These are phyloP conservation scores for Drosophila melanica DNA, from an alignment of 1,140 invertebrate genomes.

Conservation along the genomic window DNA sequence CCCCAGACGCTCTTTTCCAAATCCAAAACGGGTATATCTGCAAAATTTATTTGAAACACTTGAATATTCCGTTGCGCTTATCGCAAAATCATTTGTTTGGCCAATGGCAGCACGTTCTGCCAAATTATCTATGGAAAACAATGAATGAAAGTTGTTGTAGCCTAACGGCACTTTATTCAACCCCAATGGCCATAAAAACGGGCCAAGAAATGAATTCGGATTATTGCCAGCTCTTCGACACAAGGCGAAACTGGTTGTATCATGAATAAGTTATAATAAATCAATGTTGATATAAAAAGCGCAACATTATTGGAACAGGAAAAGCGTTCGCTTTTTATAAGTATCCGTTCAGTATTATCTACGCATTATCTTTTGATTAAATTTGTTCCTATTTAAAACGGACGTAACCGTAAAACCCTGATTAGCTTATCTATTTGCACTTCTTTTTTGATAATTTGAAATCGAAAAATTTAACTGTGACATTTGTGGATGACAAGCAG, in stretches of 20 bases:
- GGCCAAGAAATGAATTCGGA: neutral
- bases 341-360: neutral
- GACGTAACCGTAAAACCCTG: neutral
- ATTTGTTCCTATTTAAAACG: neutral
- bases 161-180: slow-evolving; percentile 15
- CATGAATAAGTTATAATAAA: slow-evolving; percentile 38
- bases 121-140: slow-evolving; percentile 43
- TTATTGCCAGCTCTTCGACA: slow-evolving; percentile 1
- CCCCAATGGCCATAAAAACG: slow-evolving; percentile 22
- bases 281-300: slow-evolving; percentile 15
- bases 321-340: too few species aligned
- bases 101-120: slow-evolving; percentile 12
- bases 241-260: neutral
- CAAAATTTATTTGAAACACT: slow-evolving; percentile 22
- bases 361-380: neutral
- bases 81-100: slow-evolving; percentile 35
- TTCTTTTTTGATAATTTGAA: neutral
- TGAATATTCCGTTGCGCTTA: slow-evolving; percentile 36
- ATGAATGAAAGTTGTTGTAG: slow-evolving; percentile 41
- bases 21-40: neutral
- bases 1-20: neutral
- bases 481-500: slow-evolving; percentile 51
- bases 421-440: neutral
- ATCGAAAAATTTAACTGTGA: slow-evolving; percentile 47
- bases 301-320: neutral